Conservation (phyloP, 2,888 invertebrate species). For the Spilosoma lubricipeda region DNA sequence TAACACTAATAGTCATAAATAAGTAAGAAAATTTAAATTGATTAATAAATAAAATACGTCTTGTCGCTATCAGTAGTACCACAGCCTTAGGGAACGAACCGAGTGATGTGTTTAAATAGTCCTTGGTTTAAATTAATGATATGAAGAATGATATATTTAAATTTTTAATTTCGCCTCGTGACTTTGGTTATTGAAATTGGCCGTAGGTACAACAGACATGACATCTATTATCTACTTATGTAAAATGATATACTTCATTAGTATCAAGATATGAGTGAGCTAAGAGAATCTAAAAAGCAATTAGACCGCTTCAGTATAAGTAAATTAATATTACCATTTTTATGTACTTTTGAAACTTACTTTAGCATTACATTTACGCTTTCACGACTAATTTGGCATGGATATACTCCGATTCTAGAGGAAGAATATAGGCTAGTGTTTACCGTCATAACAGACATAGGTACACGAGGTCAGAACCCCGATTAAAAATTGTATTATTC, state of each 20-base stretch:
- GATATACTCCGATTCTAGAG: too few relatives aligned
- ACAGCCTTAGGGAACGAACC: conserved; percentile 30
- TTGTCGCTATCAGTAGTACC: conserved; percentile 22
- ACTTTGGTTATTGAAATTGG: conserved; percentile 47
- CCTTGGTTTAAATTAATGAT: conserved; percentile 53
- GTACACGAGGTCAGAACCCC: too few relatives aligned
- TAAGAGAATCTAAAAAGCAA: neutral
- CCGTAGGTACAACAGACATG: conserved; percentile 16
- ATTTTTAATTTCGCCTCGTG: conserved; percentile 56
- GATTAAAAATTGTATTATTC: too few relatives aligned
- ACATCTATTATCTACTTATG: conserved; percentile 31
- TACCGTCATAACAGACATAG: too few relatives aligned
- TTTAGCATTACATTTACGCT: too few relatives aligned
- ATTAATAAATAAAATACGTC: neutral
- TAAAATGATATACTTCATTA: conserved; percentile 26
- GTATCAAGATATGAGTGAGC: neutral
- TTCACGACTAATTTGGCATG: too few relatives aligned
- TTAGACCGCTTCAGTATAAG: too few relatives aligned
- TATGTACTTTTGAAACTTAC: too few relatives aligned
- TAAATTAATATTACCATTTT: too few relatives aligned
- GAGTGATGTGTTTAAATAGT: conserved; percentile 45
- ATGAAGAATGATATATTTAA: conserved; percentile 58
- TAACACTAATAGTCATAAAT: too few relatives aligned
- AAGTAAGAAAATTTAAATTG: neutral
- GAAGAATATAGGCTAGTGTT: too few relatives aligned